These are phyloP conservation scores for Zaprionus bogoriensis DNA, from an alignment of 2,888 invertebrate species.

Conservation along the genomic window DNA sequence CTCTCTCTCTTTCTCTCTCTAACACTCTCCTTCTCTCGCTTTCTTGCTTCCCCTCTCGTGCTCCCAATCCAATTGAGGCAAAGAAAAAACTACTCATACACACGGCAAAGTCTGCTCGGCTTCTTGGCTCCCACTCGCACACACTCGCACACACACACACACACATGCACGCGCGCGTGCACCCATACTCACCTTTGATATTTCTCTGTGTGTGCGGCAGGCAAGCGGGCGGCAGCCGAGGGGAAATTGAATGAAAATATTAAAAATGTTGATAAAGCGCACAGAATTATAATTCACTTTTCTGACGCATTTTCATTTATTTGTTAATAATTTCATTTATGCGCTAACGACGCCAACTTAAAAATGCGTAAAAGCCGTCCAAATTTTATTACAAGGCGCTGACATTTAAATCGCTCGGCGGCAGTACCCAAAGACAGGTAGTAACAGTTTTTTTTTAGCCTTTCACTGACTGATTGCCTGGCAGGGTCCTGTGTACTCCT, in stretches of 20 bases:
- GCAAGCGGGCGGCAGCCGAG: slow-evolving; percentile 10
- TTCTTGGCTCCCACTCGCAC: slow-evolving; percentile 21
- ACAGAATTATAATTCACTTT: slow-evolving; percentile 48
- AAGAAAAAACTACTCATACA: slow-evolving; percentile 39
- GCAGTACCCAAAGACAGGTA: slow-evolving; percentile 22
- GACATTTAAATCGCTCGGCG: slow-evolving; percentile 49
- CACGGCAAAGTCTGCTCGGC: slow-evolving; percentile 24
- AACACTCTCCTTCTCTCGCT: neutral
- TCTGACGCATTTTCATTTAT: slow-evolving; percentile 64
- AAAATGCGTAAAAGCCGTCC: slow-evolving; percentile 49
- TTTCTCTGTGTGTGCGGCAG: slow-evolving; percentile 36
- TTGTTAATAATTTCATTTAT: slow-evolving; percentile 66
- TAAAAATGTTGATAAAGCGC: slow-evolving; percentile 30
- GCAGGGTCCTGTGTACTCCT: no score
- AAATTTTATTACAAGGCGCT: slow-evolving; percentile 48
- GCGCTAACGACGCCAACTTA: slow-evolving; percentile 39
- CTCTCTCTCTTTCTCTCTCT: neutral
- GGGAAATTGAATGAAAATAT: slow-evolving; percentile 68
- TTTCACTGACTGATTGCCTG: neutral
- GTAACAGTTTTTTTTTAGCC: slow-evolving; percentile 18
- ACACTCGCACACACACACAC: neutral
- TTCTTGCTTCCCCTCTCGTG: neutral
- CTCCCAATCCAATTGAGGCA: slow-evolving; percentile 36
- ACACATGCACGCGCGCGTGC: neutral
- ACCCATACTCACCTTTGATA: slow-evolving; percentile 62